Evolutionary conservation across 2,797 vertebrate genomes (phyloP).

Genomic region (Linurgus olivaceus): DNA sequence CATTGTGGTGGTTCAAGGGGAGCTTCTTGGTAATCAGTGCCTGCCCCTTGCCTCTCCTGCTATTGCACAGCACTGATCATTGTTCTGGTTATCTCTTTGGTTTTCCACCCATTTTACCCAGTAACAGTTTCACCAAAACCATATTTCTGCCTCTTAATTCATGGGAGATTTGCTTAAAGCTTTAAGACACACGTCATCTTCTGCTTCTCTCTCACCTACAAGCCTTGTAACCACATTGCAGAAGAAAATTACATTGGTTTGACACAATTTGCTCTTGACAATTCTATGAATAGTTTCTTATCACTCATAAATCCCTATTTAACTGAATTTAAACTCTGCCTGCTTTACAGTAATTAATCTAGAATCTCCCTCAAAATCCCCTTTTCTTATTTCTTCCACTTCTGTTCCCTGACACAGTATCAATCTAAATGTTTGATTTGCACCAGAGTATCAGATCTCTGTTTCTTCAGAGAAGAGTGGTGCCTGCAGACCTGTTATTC

Average conservation of each 20-base stretch:
- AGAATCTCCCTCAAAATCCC: background rate
- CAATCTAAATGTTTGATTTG: background rate
- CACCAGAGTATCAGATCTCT: background rate
- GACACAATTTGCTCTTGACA: background rate
- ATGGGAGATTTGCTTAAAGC: background rate
- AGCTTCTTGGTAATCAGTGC: background rate
- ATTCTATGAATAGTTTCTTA: background rate
- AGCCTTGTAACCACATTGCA: background rate
- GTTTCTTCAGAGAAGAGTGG: background rate
- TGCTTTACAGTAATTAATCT: background rate
- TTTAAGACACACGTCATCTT: background rate
- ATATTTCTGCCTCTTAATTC: background rate
- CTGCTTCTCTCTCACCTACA: background rate
- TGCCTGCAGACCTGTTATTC: background rate
- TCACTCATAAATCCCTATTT: background rate
- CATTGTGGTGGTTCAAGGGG: background rate
- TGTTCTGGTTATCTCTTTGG: background rate
- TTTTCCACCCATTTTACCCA: background rate
- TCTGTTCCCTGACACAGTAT: background rate
- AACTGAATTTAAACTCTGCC: background rate
- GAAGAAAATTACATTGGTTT: background rate
- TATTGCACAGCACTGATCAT: background rate
- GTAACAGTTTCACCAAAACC: background rate
- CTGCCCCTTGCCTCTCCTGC: background rate
- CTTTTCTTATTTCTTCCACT: background rate